Conservation (phyloP, 1,140 invertebrate genomes). For the Bombus fervidus region DNA sequence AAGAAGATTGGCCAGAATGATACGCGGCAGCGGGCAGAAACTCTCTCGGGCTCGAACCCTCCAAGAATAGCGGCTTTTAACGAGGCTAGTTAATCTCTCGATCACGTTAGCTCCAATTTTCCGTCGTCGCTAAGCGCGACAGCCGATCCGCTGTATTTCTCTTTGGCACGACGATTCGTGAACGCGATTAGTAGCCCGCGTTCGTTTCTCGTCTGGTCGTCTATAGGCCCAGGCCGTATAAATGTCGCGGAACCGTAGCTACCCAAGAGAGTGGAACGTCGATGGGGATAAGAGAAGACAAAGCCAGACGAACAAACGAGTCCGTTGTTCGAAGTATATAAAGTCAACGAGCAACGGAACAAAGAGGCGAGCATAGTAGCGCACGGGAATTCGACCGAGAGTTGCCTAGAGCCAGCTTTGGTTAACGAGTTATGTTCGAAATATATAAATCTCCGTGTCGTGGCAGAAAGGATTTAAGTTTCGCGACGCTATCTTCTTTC, state of each 20-base stretch:
- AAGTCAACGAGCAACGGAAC: too few species aligned
- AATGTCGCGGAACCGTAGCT: constrained; percentile 25
- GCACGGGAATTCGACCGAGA: background rate
- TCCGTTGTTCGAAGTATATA: too few species aligned
- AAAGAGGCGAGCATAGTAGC: background rate
- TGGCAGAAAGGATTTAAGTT: constrained; percentile 59
- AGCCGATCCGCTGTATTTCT: constrained; percentile 48
- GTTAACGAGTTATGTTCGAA: constrained; percentile 2
- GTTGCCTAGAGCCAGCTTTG: background rate
- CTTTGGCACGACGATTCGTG: constrained; percentile 52
- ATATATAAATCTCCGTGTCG: constrained; percentile 50
- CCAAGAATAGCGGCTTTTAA: constrained; percentile 61
- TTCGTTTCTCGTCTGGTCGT: background rate
- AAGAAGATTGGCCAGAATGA: background rate
- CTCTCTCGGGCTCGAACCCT: background rate
- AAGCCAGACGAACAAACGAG: constrained; percentile 25
- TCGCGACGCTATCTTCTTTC: background rate
- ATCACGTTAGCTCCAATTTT: constrained; percentile 58
- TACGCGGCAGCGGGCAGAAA: background rate
- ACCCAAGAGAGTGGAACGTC: constrained; percentile 2
- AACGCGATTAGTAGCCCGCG: background rate
- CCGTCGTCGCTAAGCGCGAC: constrained; percentile 41
- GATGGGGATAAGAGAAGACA: constrained; percentile 39
- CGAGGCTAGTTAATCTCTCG: constrained; percentile 55
- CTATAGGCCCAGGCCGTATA: constrained; percentile 5